phyloP scores from a whole-genome alignment of 1,140 invertebrate species.

The Pinna nobilis region DNA sequence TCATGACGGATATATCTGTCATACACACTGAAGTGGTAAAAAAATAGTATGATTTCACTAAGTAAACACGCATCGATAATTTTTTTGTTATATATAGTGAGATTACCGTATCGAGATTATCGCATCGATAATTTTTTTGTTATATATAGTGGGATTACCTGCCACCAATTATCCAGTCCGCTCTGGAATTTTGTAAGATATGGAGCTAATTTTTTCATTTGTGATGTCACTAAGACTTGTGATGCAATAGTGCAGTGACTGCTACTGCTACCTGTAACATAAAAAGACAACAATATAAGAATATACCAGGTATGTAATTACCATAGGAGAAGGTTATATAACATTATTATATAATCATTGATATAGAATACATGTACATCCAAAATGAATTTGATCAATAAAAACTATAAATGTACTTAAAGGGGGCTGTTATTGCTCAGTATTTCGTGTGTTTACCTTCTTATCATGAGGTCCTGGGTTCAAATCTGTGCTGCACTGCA shows the following conservation, averaged over 20 bases:
- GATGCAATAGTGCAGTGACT: slow-evolving; percentile 42
- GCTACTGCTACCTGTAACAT: slow-evolving; percentile 37
- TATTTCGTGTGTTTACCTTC: no score
- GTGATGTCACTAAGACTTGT: slow-evolving; percentile 30
- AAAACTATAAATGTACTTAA: background rate
- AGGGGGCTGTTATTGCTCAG: background rate
- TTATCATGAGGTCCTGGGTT: no score
- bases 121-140: background rate
- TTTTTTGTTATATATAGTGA: background rate
- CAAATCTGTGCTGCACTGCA: no score
- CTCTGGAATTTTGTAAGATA: slow-evolving; percentile 35
- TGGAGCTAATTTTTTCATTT: slow-evolving; percentile 34
- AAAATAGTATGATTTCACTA: no score
- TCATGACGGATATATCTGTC: no score
- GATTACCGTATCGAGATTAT: slow-evolving; percentile 15
- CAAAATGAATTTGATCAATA: no score
- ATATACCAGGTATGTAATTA: no score
- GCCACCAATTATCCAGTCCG: slow-evolving; percentile 44
- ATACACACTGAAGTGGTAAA: no score
- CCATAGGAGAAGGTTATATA: no score
- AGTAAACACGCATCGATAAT: background rate
- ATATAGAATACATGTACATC: no score
- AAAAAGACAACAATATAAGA: background rate
- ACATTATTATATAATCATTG: no score
- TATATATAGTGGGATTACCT: slow-evolving; percentile 19